phyloP scores from a whole-genome alignment of 2,113 vertebrate species.

The Saguinus imperator region DNA sequence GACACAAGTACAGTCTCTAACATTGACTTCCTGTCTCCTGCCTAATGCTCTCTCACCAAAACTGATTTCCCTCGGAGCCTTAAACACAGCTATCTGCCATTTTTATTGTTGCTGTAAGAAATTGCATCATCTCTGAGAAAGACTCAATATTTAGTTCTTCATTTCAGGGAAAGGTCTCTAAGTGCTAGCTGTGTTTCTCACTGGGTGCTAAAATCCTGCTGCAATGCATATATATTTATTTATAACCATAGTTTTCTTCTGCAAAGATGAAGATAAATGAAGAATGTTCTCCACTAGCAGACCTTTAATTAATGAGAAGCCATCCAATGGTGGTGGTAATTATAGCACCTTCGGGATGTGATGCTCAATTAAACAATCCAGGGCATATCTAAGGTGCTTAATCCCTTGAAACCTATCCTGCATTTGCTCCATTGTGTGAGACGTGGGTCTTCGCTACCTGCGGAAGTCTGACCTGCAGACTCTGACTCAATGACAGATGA shows the following conservation, averaged over 20 bases:
- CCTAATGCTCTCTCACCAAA: neutral
- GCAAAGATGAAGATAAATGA: slow-evolving; percentile 29
- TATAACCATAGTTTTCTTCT: neutral
- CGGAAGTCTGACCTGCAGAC: too few relatives aligned
- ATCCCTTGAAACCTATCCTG: slow-evolving; percentile 71
- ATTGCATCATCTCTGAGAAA: neutral
- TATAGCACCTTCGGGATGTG: slow-evolving; percentile 64
- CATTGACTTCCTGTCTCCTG: neutral
- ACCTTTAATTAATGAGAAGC: slow-evolving; percentile 62
- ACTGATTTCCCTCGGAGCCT: neutral
- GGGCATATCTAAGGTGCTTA: slow-evolving; percentile 69
- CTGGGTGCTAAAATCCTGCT: neutral
- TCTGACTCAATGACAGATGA: too few relatives aligned
- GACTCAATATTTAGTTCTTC: neutral
- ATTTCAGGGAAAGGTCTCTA: neutral
- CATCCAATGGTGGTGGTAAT: slow-evolving; percentile 55
- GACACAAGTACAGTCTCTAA: neutral
- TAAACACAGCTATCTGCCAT: neutral
- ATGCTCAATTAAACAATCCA: slow-evolving; percentile 74
- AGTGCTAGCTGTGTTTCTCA: neutral
- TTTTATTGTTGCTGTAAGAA: neutral
- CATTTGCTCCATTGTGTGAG: slow-evolving; percentile 68
- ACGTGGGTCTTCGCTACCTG: too few relatives aligned
- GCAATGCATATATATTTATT: neutral
- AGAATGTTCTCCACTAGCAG: slow-evolving; percentile 12